phyloP scores from a whole-genome alignment of 2,113 vertebrate genomes.

The Mohoua ochrocephala region DNA sequence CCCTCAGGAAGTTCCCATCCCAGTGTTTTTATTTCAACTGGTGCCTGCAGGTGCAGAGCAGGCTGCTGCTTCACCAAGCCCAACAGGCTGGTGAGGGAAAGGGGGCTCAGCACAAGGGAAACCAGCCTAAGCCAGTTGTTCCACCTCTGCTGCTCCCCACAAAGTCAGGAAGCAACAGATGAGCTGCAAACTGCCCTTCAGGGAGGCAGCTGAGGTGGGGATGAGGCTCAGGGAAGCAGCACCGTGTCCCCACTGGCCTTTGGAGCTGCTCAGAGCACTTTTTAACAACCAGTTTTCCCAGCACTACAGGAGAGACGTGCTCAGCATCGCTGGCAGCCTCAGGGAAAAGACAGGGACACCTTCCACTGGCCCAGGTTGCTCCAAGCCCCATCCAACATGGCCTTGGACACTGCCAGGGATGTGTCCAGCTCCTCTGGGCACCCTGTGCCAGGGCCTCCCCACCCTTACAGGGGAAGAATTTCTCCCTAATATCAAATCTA shows the following conservation, averaged over 20 bases:
- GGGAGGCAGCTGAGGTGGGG: background rate
- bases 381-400: background rate
- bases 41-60: background rate
- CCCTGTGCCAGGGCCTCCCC: background rate
- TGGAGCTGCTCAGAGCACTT: background rate
- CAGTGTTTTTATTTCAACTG: background rate
- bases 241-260: background rate
- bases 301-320: background rate
- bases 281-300: background rate
- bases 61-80: background rate
- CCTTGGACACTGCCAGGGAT: background rate
- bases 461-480: background rate
- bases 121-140: background rate
- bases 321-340: background rate
- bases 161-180: background rate
- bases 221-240: background rate
- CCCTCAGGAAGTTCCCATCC: background rate
- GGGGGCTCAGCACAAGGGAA: background rate
- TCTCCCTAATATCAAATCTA: background rate
- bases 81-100: background rate
- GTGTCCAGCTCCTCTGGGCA: background rate
- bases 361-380: background rate
- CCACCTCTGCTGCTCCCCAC: background rate
- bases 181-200: background rate
- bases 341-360: background rate